These are phyloP conservation scores for Neoseiulus cucumeris DNA, from an alignment of 1,140 invertebrate genomes.

Conservation along the genomic window DNA sequence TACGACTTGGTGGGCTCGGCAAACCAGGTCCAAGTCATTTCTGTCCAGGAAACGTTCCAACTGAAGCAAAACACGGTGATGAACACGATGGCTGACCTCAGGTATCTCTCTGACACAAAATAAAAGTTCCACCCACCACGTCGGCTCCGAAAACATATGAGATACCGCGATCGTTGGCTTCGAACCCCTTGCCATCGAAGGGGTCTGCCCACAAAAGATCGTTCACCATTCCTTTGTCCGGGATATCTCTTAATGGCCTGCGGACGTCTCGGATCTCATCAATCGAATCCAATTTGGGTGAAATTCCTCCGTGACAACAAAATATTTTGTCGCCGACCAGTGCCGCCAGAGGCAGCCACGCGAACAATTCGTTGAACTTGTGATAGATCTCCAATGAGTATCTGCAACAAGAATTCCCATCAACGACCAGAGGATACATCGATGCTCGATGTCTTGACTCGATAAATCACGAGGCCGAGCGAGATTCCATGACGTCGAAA, in stretches of 20 bases:
- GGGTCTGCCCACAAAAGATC: conserved; percentile 40
- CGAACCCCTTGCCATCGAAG: conserved; percentile 37
- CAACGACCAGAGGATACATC: too few species aligned
- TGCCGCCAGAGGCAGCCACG: conserved; percentile 14
- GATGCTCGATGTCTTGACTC: too few species aligned
- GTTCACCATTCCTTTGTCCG: conserved; percentile 38
- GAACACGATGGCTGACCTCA: too few species aligned
- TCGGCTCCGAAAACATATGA: conserved; percentile 36
- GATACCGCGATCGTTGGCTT: conserved; percentile 37
- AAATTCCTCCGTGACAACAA: conserved; percentile 32
- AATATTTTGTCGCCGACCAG: conserved; percentile 24
- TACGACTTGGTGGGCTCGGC: conserved; percentile 27
- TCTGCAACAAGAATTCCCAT: too few species aligned
- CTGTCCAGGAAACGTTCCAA: conserved; percentile 23
- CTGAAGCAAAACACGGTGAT: conserved; percentile 12
- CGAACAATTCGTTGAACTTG: conserved; percentile 17
- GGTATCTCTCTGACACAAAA: too few species aligned
- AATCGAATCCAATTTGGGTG: conserved; percentile 30
- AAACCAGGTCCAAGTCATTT: conserved; percentile 27
- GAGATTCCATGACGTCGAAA: too few species aligned
- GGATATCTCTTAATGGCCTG: conserved; percentile 35
- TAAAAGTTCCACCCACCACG: conserved; percentile 38
- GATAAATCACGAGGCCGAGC: too few species aligned
- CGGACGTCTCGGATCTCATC: conserved; percentile 36
- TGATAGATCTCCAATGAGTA: conserved; percentile 24